Base-by-base conservation (phyloP, 2,888 invertebrate genomes). In the Scaptomyza parva region DNA sequence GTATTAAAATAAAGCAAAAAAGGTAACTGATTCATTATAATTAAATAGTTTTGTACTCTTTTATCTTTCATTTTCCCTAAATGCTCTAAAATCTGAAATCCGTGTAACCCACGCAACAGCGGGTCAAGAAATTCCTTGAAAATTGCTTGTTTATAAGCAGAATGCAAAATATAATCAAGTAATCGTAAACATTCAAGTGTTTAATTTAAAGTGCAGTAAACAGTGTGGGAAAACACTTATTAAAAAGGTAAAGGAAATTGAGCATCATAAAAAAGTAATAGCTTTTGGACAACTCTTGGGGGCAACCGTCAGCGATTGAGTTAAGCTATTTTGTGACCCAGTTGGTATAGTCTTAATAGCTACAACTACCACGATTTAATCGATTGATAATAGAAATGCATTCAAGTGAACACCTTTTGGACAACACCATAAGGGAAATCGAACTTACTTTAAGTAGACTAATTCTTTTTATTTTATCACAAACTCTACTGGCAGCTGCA, bases 401-500 rank as follows among this genome's bases (percentile, higher is more conserved):
- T 17, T 58, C 60, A 18, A 60, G 35, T 22, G 48, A n/a, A n/a
- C n/a, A n/a, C n/a, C n/a, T n/a, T n/a, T n/a, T n/a, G n/a, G 26
- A 8, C 35, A n/a, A n/a, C n/a, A 2, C 30, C n/a, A 14, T 18
- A 17, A 43, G 28, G 24, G 50, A 62, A 51, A 51, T 22, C 47
- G 26, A n/a, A 37, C 37, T 37, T 17, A 48, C 35, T 45, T 11
- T 3, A 17, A 28, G 12, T 37, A 5, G n/a, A 33, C 11, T 3
- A 11, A 30, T 30, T 30, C 12, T 9, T 57, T 69, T 26, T 28
- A 48, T 45, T 44, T n/a, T 35, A 41, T 43, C 24, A 50, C 28
- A n/a, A 61, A 47, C 54, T 73, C 52, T 55, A 80, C 83, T 77
- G 55, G 78, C 58, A 63, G 53, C 72, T 61, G 50, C 52, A 64